These are phyloP conservation scores for Calliopum simillimum DNA, from an alignment of 2,888 invertebrate species.

Conservation along the genomic window DNA sequence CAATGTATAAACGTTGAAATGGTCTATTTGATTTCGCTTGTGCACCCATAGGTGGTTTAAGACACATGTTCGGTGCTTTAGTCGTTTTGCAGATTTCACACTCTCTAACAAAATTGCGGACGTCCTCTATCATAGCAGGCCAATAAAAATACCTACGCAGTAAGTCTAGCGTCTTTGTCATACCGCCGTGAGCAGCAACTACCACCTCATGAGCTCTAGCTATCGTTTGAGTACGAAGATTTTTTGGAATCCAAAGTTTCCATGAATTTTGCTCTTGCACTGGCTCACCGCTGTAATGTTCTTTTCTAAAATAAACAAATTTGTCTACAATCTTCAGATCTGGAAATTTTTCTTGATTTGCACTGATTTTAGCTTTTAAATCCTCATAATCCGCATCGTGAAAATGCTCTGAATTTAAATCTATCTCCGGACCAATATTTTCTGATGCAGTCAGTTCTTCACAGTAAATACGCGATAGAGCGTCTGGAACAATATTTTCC, in stretches of 20 bases:
- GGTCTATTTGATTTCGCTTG: no score
- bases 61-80: constrained; percentile 22
- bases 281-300: no score
- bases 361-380: constrained; percentile 24
- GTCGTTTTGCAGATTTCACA: constrained; percentile 28
- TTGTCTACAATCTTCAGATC: no score
- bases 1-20: no score
- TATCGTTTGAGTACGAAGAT: neutral
- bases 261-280: no score
- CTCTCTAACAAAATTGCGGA: constrained; percentile 5
- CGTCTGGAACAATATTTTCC: neutral
- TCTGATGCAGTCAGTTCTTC: neutral
- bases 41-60: constrained; percentile 28
- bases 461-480: neutral
- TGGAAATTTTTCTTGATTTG: no score
- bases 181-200: no score
- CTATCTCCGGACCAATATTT: neutral
- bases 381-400: no score
- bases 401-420: constrained; percentile 9
- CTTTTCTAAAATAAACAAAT: no score
- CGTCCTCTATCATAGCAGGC: constrained; percentile 24
- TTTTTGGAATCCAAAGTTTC: constrained; percentile 33
- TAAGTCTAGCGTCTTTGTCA: constrained; percentile 32
- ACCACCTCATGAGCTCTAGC: constrained; percentile 14
- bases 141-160: no score